Conservation (phyloP, 2,888 invertebrate genomes). For the Sympetrum striolatum region DNA sequence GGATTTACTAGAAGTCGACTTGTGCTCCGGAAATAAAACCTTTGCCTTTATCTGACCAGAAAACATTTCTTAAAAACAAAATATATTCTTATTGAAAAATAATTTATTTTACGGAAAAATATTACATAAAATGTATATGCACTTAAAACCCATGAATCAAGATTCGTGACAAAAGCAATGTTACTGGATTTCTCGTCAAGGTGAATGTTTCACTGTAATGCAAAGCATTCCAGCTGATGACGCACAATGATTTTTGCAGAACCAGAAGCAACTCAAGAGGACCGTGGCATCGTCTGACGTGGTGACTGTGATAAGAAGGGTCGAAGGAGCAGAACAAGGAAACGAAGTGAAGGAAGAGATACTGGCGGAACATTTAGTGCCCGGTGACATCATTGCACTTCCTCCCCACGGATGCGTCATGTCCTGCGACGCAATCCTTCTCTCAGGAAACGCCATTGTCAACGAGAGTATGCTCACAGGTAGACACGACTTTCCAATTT, state of each 20-base stretch:
- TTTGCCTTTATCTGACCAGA: too few species aligned
- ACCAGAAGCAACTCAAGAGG: constrained; percentile 85
- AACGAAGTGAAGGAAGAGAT: constrained; percentile 59
- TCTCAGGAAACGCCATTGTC: constrained; percentile 88
- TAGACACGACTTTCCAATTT: constrained; percentile 54
- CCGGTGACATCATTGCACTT: constrained; percentile 84
- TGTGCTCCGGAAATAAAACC: too few species aligned
- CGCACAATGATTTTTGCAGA: constrained; percentile 62
- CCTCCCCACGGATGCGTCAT: constrained; percentile 81
- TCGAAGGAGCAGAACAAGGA: constrained; percentile 56
- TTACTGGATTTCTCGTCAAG: too few species aligned
- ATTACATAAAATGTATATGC: too few species aligned
- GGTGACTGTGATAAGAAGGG: constrained; percentile 69
- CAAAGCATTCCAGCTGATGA: not conserved
- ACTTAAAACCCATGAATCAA: too few species aligned
- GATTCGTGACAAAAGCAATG: not conserved
- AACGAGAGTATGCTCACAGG: constrained; percentile 96
- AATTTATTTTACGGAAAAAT: too few species aligned
- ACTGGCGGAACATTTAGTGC: constrained; percentile 74
- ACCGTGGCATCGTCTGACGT: constrained; percentile 84
- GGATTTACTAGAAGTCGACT: too few species aligned
- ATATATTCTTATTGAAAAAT: too few species aligned
- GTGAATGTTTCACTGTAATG: too few species aligned
- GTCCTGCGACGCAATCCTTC: constrained; percentile 83
- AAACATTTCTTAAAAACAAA: too few species aligned